phyloP scores from a whole-genome alignment of 2,888 invertebrate species.

The Spatulosminthurus flaviceps region DNA sequence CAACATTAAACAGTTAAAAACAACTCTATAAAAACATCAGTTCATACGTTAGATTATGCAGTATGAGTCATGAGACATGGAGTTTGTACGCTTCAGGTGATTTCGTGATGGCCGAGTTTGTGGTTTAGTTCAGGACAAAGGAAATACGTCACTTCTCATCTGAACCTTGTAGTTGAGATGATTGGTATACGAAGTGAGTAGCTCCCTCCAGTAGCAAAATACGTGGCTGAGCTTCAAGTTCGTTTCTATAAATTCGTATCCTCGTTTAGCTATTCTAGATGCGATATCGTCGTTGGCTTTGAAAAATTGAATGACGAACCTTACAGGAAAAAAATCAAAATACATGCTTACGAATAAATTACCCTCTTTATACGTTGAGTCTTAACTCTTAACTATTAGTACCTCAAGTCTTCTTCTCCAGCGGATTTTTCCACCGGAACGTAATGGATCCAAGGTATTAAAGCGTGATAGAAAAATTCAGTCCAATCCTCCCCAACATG shows the following conservation, averaged over 20 bases:
- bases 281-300: constrained; percentile 78
- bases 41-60: too few relatives aligned
- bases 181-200: constrained; percentile 79
- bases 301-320: constrained; percentile 76
- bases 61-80: too few relatives aligned
- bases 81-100: too few relatives aligned
- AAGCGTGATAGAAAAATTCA: constrained; percentile 90
- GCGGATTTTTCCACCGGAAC: constrained; percentile 81
- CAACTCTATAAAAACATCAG: too few relatives aligned
- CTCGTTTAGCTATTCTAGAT: constrained; percentile 81
- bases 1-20: too few relatives aligned
- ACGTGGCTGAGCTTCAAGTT: constrained; percentile 84
- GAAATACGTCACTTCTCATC: constrained; percentile 15
- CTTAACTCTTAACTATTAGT: neutral
- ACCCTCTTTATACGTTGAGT: too few relatives aligned
- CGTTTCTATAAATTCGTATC: constrained; percentile 83
- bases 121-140: neutral
- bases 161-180: constrained; percentile 71
- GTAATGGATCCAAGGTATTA: constrained; percentile 96
- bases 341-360: constrained; percentile 54
- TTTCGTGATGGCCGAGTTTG: too few relatives aligned
- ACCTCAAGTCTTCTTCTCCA: constrained; percentile 73
- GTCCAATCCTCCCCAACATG: constrained; percentile 94
- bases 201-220: constrained; percentile 84
- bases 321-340: too few relatives aligned